Base-by-base conservation (phyloP, 2,888 invertebrate species). In the Drosophila helvetica region DNA sequence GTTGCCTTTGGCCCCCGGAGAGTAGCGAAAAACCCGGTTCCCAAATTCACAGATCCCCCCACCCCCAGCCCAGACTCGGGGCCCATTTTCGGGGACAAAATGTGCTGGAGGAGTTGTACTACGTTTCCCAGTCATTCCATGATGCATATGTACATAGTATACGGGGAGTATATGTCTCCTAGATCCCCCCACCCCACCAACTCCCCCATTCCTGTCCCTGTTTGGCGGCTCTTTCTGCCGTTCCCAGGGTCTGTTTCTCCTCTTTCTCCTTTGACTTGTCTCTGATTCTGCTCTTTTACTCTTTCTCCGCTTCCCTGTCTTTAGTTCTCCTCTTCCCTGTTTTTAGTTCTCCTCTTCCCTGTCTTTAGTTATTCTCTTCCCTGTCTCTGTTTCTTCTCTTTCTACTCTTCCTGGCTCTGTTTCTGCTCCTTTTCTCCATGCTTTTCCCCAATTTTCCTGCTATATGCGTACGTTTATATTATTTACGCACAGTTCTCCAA, bases 1-100 rank as follows among this genome's bases (percentile, higher is more conserved):
- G 79, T 88, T 80, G 75, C 72, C 70, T 69, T 75, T 82, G 69
- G 46, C 27, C 62, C 62, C 27, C 27, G 27, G 64, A 63, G 27
- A 18, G 45, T 30, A 30, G 51, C 25, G n/a, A 19, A 56, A 19
- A 18, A 3, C 19, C 3, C 2, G 30, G 7, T 12, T 9, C 17
- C 17, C 4, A 19, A 52, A 19, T 47, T 47, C 33, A 38, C 38
- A 38, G 38, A 38, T 38, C 38, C 38, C 38, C 12, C 38, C 0
- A 0, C 6, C 38, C 33, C 33, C 12, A 12, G 1, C 2, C 12
- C 12, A 38, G 33, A 15, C 38, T 6, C 15, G 6, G 5, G 6
- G 6, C 15, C n/a, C 25, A n/a, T 48, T 48, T 48, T 25, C 15
- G n/a, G 48, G 25, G 38, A 38, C 15, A 38, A 6, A 38, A 38